Evolutionary conservation across 2,888 invertebrate species (phyloP).

Genomic region (Cartodere bifasciata): DNA sequence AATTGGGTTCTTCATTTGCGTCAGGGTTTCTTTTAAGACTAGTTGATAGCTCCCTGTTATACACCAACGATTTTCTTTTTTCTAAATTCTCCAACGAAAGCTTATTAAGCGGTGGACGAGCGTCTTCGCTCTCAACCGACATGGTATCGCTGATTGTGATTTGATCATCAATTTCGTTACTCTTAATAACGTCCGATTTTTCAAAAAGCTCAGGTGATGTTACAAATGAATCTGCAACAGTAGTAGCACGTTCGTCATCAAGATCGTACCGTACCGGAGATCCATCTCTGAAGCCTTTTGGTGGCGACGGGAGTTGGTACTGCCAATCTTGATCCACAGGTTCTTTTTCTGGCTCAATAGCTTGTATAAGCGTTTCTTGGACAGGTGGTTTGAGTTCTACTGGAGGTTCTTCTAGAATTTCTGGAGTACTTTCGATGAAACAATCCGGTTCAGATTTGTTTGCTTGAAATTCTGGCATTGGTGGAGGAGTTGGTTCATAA

Average conservation of each 20-base stretch:
- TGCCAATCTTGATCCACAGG: slow-evolving; percentile 36
- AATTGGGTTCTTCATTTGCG: slow-evolving; percentile 10
- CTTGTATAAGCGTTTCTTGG: not conserved
- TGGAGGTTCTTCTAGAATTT: slow-evolving; percentile 1
- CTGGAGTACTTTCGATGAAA: not conserved
- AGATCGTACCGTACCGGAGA: slow-evolving; percentile 25
- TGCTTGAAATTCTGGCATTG: not conserved
- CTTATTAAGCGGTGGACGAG: slow-evolving; percentile 27
- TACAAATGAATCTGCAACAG: slow-evolving; percentile 30
- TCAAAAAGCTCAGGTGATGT: slow-evolving; percentile 33
- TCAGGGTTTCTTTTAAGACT: slow-evolving; percentile 30
- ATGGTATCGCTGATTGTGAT: slow-evolving; percentile 19
- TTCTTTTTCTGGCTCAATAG: slow-evolving; percentile 2
- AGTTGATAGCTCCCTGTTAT: slow-evolving; percentile 33
- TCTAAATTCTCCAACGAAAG: slow-evolving; percentile 33
- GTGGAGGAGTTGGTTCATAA: too few species aligned
- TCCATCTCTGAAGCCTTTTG: slow-evolving; percentile 41
- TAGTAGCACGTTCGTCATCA: slow-evolving; percentile 13
- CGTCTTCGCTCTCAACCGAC: slow-evolving; percentile 24
- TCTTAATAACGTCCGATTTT: slow-evolving; percentile 28
- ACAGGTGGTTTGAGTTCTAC: not conserved
- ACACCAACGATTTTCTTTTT: slow-evolving; percentile 32
- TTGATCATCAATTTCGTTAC: slow-evolving; percentile 3
- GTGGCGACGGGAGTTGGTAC: slow-evolving; percentile 46
- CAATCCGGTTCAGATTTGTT: slow-evolving; percentile 1